Percentiles rank a stretch among this genome's conserved stretches.
These are phyloP conservation scores for Galeopsomyia nigrocyanea DNA, from an alignment of 2,888 invertebrate species.

Conservation along the genomic window DNA sequence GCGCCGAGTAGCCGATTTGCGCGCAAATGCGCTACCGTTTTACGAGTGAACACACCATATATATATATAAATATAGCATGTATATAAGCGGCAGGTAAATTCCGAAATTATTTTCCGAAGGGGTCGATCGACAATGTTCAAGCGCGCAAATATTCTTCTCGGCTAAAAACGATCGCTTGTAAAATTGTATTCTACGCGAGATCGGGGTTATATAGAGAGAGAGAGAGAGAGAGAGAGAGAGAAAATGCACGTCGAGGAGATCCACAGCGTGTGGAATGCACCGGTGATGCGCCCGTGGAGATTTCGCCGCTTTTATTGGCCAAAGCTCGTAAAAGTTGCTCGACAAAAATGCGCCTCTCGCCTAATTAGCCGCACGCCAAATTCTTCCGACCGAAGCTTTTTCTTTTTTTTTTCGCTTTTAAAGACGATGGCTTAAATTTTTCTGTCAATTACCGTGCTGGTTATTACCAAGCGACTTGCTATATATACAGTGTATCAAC, in stretches of 20 bases:
- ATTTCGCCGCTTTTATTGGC: background rate
- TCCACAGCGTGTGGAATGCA: background rate
- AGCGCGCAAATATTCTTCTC: slow-evolving; percentile 1
- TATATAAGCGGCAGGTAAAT: background rate
- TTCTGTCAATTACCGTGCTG: too few species aligned
- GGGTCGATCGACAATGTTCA: background rate
- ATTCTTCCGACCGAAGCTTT: too few species aligned
- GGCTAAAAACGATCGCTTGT: background rate
- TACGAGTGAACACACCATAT: slow-evolving; percentile 5
- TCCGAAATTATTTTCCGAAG: too few species aligned
- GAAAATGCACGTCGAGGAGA: background rate
- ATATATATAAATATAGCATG: background rate
- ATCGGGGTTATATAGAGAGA: background rate
- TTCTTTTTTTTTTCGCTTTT: too few species aligned
- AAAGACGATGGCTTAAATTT: too few species aligned
- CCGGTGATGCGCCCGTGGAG: background rate
- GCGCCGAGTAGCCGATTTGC: slow-evolving; percentile 8
- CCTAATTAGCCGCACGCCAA: too few species aligned
- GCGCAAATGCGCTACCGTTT: slow-evolving; percentile 6
- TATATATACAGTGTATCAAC: background rate
- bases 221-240: background rate
- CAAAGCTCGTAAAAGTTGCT: too few species aligned
- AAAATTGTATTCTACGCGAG: background rate
- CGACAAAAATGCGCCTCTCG: too few species aligned
- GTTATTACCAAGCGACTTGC: background rate